Percentiles rank a stretch among this genome's conserved stretches.
phyloP scores from a whole-genome alignment of 2,797 vertebrate species.

The Macrochelys suwanniensis region DNA sequence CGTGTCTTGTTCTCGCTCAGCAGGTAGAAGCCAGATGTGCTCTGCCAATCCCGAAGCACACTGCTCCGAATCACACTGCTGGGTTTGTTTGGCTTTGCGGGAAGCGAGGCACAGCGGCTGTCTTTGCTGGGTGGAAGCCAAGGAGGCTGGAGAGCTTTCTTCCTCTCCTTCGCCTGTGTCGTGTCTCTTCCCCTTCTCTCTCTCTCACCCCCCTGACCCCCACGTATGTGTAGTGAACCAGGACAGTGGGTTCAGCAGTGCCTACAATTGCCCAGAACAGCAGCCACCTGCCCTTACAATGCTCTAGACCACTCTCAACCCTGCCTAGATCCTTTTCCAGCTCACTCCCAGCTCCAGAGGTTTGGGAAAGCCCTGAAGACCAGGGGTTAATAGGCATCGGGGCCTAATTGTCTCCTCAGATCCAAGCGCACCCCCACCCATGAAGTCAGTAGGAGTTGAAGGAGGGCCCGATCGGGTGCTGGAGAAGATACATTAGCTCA shows the following conservation, averaged over 20 bases:
- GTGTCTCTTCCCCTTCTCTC: not conserved
- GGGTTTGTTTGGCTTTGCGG: slow-evolving; percentile 19
- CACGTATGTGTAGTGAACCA: not conserved
- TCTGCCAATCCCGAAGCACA: not conserved
- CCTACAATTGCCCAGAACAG: not conserved
- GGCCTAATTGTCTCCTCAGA: not conserved
- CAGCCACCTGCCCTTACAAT: not conserved
- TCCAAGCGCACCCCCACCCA: too few species aligned
- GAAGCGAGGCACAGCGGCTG: not conserved
- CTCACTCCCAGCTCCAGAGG: not conserved
- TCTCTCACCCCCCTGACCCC: not conserved
- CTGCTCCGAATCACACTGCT: slow-evolving; percentile 5
- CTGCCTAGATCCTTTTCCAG: not conserved
- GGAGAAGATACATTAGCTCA: not conserved
- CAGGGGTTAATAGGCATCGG: not conserved
- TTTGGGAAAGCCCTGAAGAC: not conserved
- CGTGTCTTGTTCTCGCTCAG: not conserved
- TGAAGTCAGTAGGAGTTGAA: not conserved
- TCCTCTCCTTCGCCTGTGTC: too few species aligned
- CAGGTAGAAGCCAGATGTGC: not conserved
- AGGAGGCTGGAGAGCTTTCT: not conserved
- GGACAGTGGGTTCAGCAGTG: not conserved
- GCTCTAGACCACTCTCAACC: not conserved
- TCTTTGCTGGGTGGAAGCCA: not conserved
- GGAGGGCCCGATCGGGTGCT: not conserved